phyloP scores from a whole-genome alignment of 2,113 vertebrate genomes.

The Lonchura striata region DNA sequence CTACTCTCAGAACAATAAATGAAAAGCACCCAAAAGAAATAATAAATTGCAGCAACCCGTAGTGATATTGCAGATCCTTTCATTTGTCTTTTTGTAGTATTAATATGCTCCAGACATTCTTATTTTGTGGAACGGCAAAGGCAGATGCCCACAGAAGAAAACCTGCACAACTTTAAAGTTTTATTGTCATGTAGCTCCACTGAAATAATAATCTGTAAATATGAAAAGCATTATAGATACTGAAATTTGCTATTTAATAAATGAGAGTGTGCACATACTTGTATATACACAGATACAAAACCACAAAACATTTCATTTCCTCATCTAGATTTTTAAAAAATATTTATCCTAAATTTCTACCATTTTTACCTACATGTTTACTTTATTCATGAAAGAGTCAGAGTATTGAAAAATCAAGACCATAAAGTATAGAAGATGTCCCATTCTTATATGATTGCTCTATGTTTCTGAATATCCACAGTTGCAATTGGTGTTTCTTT shows the following conservation, averaged over 20 bases:
- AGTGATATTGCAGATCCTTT: neutral
- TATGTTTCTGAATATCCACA: neutral
- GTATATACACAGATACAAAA: neutral
- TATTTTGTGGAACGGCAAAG: neutral
- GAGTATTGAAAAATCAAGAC: neutral
- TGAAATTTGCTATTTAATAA: neutral
- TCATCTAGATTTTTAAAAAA: neutral
- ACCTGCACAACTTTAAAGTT: neutral
- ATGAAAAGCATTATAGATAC: neutral
- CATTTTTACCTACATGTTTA: neutral
- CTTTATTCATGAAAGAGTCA: neutral
- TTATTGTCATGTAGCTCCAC: neutral
- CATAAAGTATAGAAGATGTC: neutral
- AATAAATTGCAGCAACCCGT: neutral
- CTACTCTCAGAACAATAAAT: neutral
- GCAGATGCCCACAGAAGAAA: neutral
- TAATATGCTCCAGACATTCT: neutral
- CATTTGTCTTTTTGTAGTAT: neutral
- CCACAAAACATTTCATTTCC: neutral
- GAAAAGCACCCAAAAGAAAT: neutral
- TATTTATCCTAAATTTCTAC: neutral
- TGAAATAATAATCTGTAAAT: neutral
- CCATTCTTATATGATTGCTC: rapidly evolving
- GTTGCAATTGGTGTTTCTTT: neutral
- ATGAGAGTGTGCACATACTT: neutral